Evolutionary conservation across 2,113 vertebrate species (phyloP).

Genomic region (Thalassarche chlororhynchos): DNA sequence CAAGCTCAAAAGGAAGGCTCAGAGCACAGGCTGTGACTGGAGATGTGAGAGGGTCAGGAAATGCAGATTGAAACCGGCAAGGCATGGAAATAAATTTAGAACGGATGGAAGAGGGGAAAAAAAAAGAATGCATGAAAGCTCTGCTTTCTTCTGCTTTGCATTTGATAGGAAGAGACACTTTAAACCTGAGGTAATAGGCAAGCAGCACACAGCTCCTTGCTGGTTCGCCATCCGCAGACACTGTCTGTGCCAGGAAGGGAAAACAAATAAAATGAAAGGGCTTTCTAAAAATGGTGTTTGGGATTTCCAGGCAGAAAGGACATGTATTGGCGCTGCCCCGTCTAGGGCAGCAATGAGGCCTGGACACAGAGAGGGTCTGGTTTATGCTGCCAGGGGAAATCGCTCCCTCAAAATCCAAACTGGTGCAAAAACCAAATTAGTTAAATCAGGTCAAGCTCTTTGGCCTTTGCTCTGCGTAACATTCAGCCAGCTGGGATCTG

Average conservation of each 20-base stretch:
- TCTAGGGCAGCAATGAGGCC: not conserved
- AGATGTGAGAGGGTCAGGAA: conserved; percentile 50
- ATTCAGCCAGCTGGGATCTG: not conserved
- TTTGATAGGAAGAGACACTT: conserved; percentile 59
- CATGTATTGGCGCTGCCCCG: not conserved
- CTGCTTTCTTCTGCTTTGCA: conserved; percentile 36
- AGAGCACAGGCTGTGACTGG: not conserved
- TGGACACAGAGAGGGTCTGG: not conserved
- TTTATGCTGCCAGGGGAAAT: not conserved
- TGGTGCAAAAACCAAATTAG: not conserved
- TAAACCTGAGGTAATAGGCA: conserved; percentile 58
- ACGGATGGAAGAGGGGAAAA: not conserved
- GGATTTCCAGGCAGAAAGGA: conserved; percentile 21
- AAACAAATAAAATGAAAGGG: conserved; percentile 2
- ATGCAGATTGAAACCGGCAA: conserved; percentile 59
- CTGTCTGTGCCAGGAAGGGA: not conserved
- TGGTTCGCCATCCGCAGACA: not conserved
- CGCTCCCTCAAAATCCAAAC: not conserved
- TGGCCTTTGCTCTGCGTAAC: not conserved
- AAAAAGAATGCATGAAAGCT: conserved; percentile 38
- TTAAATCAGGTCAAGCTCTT: not conserved
- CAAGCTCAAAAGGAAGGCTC: not conserved
- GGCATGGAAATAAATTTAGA: conserved; percentile 67
- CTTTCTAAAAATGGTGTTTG: not conserved
- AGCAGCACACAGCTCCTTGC: conserved; percentile 24